These are phyloP conservation scores for Polymixis lichenea DNA, from an alignment of 2,888 invertebrate genomes.

Conservation along the genomic window DNA sequence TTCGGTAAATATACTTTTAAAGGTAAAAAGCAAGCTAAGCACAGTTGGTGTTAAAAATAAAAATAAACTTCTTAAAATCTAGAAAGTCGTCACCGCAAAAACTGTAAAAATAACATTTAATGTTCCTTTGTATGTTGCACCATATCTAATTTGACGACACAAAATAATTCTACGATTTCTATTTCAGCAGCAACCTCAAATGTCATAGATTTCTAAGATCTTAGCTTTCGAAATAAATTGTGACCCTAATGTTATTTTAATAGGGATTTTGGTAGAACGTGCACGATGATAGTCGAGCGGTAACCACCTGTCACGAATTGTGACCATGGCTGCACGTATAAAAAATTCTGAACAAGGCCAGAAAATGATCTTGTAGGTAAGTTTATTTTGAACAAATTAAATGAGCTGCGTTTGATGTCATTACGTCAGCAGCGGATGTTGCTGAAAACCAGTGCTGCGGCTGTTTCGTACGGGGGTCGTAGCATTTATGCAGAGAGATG, in stretches of 20 bases:
- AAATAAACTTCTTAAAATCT: conserved; percentile 12
- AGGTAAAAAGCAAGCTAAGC: background rate
- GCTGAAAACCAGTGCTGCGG: no score
- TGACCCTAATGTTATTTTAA: conserved; percentile 65
- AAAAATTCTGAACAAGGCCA: conserved; percentile 45
- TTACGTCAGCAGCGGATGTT: no score
- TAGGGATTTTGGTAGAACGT: conserved; percentile 54
- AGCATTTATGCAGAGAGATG: no score
- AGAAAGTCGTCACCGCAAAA: conserved; percentile 26
- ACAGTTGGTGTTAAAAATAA: background rate
- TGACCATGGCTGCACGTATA: conserved; percentile 21
- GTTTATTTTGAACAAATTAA: background rate
- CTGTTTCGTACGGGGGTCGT: no score
- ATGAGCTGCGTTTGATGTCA: no score
- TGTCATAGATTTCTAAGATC: conserved; percentile 63
- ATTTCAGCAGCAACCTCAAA: conserved; percentile 65
- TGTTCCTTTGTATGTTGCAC: conserved; percentile 47
- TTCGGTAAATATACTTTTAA: background rate
- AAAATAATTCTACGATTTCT: conserved; percentile 64
- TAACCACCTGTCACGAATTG: conserved; percentile 63
- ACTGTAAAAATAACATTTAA: conserved; percentile 17
- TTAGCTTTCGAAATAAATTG: conserved; percentile 63
- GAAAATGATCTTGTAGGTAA: conserved; percentile 35
- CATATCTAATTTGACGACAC: conserved; percentile 63
- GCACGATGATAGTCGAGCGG: conserved; percentile 43